These are phyloP conservation scores for Trichacis sp. DNA, from an alignment of 2,888 invertebrate genomes.

Conservation along the genomic window DNA sequence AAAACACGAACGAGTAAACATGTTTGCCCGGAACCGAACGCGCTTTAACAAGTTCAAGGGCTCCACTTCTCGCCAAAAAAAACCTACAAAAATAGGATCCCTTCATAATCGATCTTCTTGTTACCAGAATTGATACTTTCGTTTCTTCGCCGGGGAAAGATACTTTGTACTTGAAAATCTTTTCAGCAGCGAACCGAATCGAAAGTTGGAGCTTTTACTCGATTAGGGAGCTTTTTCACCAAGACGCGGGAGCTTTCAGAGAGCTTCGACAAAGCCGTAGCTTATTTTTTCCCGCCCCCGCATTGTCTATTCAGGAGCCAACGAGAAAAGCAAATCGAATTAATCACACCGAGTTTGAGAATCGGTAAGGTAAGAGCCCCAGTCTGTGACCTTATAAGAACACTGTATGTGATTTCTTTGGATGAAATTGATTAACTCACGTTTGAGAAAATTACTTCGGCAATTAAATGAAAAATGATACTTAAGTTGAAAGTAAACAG, in stretches of 20 bases:
- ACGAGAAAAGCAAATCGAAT: not conserved
- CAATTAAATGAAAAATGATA: no score
- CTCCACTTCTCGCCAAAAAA: not conserved
- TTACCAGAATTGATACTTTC: not conserved
- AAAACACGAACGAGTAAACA: not conserved
- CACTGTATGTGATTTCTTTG: no score
- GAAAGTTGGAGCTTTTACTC: constrained; percentile 37
- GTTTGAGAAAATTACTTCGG: no score
- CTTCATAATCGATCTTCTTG: not conserved
- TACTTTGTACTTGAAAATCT: constrained; percentile 23
- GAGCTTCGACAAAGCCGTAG: no score
- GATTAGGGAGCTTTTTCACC: constrained; percentile 38
- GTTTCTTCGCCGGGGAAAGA: not conserved
- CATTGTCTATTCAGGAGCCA: not conserved
- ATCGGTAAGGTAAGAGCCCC: no score
- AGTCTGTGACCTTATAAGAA: no score
- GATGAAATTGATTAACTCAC: no score
- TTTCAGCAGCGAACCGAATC: constrained; percentile 20
- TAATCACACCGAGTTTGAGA: not conserved
- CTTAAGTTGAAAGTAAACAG: no score
- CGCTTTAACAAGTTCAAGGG: not conserved
- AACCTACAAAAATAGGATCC: not conserved
- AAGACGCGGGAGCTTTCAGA: constrained; percentile 7
- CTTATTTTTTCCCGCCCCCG: not conserved
- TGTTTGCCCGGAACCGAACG: not conserved